These are phyloP conservation scores for Tetragnatha versicolor DNA, from an alignment of 1,140 invertebrate genomes.

Conservation along the genomic window DNA sequence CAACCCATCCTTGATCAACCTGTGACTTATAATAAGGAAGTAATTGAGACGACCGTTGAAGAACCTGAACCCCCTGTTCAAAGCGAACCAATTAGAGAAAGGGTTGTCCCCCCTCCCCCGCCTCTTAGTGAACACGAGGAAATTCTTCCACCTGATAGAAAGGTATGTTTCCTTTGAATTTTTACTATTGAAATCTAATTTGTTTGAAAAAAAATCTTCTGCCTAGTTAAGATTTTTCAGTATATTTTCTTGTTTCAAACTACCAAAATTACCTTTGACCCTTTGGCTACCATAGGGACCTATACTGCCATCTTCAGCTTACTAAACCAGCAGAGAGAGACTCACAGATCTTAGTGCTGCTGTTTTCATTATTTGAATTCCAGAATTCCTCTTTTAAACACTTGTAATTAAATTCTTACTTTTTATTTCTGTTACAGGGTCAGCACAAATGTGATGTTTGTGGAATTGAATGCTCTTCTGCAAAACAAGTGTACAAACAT, in stretches of 20 bases:
- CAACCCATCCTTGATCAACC: conserved; percentile 6
- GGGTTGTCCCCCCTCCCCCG: neutral
- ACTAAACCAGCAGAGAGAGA: too few relatives aligned
- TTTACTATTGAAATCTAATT: neutral
- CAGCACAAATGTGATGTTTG: conserved; percentile 69
- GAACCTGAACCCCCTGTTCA: neutral
- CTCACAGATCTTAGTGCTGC: too few relatives aligned
- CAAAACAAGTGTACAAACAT: conserved; percentile 68
- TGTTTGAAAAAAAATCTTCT: too few relatives aligned
- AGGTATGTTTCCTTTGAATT: conserved; percentile 10
- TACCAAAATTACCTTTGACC: too few relatives aligned
- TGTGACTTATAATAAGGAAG: neutral
- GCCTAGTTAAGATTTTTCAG: too few relatives aligned
- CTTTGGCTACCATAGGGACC: too few relatives aligned
- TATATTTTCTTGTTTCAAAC: too few relatives aligned
- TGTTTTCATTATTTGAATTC: too few relatives aligned
- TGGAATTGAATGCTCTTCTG: conserved; percentile 68
- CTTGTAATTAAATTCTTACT: too few relatives aligned
- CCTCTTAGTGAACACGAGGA: conserved; percentile 19
- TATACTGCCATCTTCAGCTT: too few relatives aligned
- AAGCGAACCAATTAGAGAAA: neutral
- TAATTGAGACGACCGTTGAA: neutral
- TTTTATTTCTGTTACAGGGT: conserved; percentile 63
- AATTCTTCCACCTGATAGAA: conserved; percentile 43
- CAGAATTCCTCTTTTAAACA: too few relatives aligned